phyloP scores from a whole-genome alignment of 2,113 vertebrate species.

The Notothenia rossii region DNA sequence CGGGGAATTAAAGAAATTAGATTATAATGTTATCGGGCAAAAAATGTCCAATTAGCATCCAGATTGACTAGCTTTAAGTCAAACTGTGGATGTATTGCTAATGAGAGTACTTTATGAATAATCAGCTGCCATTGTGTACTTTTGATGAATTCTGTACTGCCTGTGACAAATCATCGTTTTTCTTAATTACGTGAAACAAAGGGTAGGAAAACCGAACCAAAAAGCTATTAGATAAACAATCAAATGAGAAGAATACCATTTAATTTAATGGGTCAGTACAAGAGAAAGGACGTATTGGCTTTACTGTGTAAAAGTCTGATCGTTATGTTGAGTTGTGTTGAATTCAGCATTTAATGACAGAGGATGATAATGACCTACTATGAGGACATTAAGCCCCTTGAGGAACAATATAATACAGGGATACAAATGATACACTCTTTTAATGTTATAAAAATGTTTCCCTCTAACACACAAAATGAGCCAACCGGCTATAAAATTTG shows the following conservation, averaged over 20 bases:
- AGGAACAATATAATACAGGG: conserved; percentile 2
- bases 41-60: conserved; percentile 17
- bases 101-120: conserved; percentile 22
- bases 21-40: conserved; percentile 9
- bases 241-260: conserved; percentile 3
- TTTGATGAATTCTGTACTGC: conserved; percentile 26
- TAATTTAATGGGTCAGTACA: not conserved
- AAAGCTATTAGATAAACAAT: conserved; percentile 1
- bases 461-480: conserved; percentile 8
- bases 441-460: conserved; percentile 11
- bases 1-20: conserved; percentile 39
- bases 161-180: conserved; percentile 13
- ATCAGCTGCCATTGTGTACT: conserved; percentile 6
- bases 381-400: conserved; percentile 1
- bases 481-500: conserved; percentile 7
- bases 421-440: conserved; percentile 1
- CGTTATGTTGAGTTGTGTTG: not conserved
- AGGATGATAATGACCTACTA: not conserved
- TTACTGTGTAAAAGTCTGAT: not conserved
- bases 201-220: not conserved
- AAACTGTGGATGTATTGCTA: not conserved
- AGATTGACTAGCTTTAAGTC: not conserved
- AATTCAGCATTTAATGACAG: not conserved
- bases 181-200: conserved; percentile 14
- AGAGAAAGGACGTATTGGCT: conserved; percentile 4